Evolutionary conservation across 2,888 invertebrate genomes (phyloP).

Genomic region (Syritta pipiens): DNA sequence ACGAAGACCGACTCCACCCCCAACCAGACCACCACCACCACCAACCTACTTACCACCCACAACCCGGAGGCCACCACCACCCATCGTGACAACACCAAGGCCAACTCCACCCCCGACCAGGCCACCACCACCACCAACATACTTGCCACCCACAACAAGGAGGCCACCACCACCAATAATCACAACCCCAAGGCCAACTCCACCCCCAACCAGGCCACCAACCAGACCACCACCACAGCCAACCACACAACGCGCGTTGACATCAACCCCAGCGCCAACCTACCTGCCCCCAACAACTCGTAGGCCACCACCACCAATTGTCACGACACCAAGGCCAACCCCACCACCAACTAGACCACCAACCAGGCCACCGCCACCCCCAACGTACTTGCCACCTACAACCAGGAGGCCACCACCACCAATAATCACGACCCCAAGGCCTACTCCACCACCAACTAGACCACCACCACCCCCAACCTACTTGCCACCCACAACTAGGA

Average conservation of each 20-base stretch:
- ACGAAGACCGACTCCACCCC: background rate
- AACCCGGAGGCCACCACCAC: conserved; percentile 56
- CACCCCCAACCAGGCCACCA: conserved; percentile 6
- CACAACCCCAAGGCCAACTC: background rate
- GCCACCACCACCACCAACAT: conserved; percentile 37
- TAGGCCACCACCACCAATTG: background rate
- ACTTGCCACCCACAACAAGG: conserved; percentile 42
- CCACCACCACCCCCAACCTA: conserved; percentile 52
- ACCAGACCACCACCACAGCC: background rate
- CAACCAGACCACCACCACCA: background rate
- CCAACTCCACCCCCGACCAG: conserved; percentile 45
- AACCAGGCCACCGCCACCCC: conserved; percentile 2
- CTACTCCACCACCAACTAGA: conserved; percentile 38
- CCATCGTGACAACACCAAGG: conserved; percentile 57
- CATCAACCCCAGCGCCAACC: conserved; percentile 5
- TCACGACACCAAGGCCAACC: conserved; percentile 48
- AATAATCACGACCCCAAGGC: conserved; percentile 17
- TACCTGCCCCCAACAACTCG: conserved; percentile 28
- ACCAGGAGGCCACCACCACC: conserved; percentile 11
- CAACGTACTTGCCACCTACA: background rate
- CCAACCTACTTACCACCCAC: conserved; percentile 39
- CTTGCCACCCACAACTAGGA: conserved; percentile 56
- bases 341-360: conserved; percentile 23
- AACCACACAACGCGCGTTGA: no score
- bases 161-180: background rate